Conservation (phyloP, 2,113 vertebrate genomes). For the Myotis brandtii region DNA sequence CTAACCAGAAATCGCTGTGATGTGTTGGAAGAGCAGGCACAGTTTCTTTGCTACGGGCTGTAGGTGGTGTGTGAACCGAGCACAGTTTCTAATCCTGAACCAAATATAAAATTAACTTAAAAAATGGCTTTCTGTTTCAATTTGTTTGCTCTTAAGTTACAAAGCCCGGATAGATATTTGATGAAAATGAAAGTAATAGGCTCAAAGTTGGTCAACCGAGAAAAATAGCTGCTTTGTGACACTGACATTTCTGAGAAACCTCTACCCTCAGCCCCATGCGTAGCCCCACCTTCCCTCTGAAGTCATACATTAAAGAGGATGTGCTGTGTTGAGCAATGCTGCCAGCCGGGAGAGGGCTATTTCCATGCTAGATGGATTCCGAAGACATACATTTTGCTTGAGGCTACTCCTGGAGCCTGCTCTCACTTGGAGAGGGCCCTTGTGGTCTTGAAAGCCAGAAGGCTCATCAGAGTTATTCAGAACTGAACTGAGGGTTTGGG, state of each 20-base stretch:
- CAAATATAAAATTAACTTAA: conserved; percentile 75
- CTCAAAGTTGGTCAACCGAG: conserved; percentile 51
- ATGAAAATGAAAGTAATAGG: conserved; percentile 69
- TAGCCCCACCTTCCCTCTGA: conserved; percentile 18
- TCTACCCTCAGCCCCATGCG: conserved; percentile 37
- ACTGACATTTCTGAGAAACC: conserved; percentile 66
- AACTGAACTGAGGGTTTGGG: neutral
- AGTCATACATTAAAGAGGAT: neutral
- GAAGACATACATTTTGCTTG: conserved; percentile 5
- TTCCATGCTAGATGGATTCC: conserved; percentile 18
- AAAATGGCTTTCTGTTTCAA: conserved; percentile 76
- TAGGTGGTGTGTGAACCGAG: conserved; percentile 15
- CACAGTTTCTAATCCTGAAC: conserved; percentile 51
- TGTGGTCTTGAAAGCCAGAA: conserved; percentile 34
- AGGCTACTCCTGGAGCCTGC: neutral
- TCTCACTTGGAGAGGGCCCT: neutral
- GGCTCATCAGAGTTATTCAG: neutral
- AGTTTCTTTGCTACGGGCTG: neutral
- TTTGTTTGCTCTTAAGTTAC: conserved; percentile 77
- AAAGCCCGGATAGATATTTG: conserved; percentile 71
- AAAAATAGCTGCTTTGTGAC: conserved; percentile 74
- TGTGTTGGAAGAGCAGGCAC: neutral
- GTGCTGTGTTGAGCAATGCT: neutral
- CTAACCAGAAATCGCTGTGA: neutral
- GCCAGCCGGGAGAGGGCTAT: neutral